Conservation (phyloP, 2,888 invertebrate species). For the Phengaris arion region DNA sequence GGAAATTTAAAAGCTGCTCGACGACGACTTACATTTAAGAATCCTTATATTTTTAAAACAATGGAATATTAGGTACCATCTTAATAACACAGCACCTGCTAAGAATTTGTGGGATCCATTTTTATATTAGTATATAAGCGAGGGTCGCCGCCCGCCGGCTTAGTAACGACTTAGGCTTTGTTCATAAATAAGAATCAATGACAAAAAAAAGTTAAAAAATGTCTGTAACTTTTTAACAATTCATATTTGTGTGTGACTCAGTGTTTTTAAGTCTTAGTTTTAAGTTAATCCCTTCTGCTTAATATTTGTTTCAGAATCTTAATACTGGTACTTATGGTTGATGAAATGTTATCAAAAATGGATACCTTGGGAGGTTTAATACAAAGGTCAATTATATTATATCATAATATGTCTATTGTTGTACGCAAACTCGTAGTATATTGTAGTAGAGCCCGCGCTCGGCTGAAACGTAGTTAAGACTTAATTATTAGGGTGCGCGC, state of each 20-base stretch:
- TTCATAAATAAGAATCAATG: slow-evolving; percentile 33
- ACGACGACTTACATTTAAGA: slow-evolving; percentile 11
- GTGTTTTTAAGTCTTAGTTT: neutral
- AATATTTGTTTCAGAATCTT: too few species aligned
- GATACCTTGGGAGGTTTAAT: too few species aligned
- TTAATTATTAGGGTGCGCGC: slow-evolving; percentile 45
- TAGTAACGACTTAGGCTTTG: slow-evolving; percentile 32
- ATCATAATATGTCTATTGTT: too few species aligned
- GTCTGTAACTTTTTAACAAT: neutral
- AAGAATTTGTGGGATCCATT: slow-evolving; percentile 4
- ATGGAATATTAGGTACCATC: neutral
- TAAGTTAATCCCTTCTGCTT: neutral
- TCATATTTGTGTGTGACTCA: neutral
- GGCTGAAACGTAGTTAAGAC: slow-evolving; percentile 40
- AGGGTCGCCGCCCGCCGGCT: slow-evolving; percentile 23
- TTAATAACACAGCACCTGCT: slow-evolving; percentile 10
- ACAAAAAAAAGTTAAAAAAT: neutral
- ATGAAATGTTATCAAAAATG: too few species aligned
- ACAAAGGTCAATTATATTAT: too few species aligned
- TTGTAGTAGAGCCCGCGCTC: neutral
- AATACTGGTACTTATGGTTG: too few species aligned
- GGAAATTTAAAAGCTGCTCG: slow-evolving; percentile 3
- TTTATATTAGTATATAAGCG: neutral
- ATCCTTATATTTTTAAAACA: slow-evolving; percentile 27
- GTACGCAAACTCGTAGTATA: neutral